These are phyloP conservation scores for Ladona fulva DNA, from an alignment of 1,140 invertebrate genomes.

Conservation along the genomic window DNA sequence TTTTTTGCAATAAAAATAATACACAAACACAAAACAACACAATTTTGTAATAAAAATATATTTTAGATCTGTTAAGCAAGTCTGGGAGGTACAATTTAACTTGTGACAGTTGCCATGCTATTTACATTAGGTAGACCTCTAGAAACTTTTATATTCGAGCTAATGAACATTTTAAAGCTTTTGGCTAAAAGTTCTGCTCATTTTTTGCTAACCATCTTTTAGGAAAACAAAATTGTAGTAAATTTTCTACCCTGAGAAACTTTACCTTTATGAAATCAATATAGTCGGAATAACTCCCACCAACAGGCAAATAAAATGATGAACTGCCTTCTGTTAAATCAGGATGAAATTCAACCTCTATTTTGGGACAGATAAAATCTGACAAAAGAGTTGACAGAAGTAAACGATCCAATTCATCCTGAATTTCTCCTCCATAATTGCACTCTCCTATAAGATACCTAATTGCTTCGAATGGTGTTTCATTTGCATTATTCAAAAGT, in stretches of 20 bases:
- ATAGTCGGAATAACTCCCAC: slow-evolving; percentile 31
- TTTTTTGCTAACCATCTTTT: neutral
- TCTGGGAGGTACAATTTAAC: neutral
- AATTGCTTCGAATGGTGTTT: slow-evolving; percentile 82
- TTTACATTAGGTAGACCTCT: neutral
- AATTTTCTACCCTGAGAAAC: slow-evolving; percentile 30
- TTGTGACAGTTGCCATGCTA: neutral
- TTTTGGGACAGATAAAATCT: slow-evolving; percentile 44
- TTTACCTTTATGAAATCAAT: slow-evolving; percentile 18
- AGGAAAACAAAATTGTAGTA: no score
- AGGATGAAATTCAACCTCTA: neutral
- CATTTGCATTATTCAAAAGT: slow-evolving; percentile 31
- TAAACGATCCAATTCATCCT: slow-evolving; percentile 88
- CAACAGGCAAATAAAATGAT: slow-evolving; percentile 47
- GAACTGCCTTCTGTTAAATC: neutral
- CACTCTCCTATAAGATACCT: slow-evolving; percentile 89
- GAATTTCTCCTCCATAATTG: slow-evolving; percentile 92
- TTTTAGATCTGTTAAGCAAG: no score
- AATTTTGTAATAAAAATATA: no score
- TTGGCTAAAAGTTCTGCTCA: neutral
- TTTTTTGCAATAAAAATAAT: no score
- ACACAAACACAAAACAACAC: no score
- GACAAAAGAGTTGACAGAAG: slow-evolving; percentile 73
- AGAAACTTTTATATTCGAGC: neutral
- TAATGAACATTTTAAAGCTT: neutral